phyloP scores from a whole-genome alignment of 2,113 vertebrate genomes.

The Mirounga angustirostris region DNA sequence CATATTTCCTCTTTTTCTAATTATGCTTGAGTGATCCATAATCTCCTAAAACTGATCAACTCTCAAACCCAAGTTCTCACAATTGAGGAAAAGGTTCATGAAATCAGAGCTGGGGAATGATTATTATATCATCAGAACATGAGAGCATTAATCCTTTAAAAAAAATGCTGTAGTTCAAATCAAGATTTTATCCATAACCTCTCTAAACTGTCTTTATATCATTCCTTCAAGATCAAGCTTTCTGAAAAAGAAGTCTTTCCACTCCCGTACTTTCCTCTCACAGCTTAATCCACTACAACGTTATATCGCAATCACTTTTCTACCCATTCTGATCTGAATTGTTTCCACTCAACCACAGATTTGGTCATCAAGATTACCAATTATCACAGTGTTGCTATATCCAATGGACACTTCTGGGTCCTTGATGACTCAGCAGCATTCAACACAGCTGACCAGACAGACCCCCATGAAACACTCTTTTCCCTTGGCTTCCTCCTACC shows the following conservation, averaged over 20 bases:
- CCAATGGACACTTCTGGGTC: not conserved
- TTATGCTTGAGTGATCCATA: not conserved
- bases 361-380: constrained; percentile 3
- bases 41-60: not conserved
- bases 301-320: not conserved
- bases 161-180: constrained; percentile 36
- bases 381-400: constrained; percentile 1
- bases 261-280: constrained; percentile 1
- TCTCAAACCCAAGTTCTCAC: constrained; percentile 42
- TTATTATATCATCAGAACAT: not conserved
- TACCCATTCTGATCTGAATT: not conserved
- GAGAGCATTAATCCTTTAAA: not conserved
- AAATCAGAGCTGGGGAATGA: not conserved
- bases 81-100: not conserved
- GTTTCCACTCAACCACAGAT: constrained; percentile 8
- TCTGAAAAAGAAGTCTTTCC: constrained; percentile 19
- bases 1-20: constrained; percentile 18
- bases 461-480: not conserved
- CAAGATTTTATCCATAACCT: not conserved
- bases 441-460: not conserved
- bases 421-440: not conserved
- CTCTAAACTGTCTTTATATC: not conserved
- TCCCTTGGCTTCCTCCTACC: not conserved
- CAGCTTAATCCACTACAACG: constrained; percentile 3
- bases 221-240: constrained; percentile 52